Evolutionary conservation across 2,113 vertebrate species (phyloP).

Genomic region (Clupea harengus): DNA sequence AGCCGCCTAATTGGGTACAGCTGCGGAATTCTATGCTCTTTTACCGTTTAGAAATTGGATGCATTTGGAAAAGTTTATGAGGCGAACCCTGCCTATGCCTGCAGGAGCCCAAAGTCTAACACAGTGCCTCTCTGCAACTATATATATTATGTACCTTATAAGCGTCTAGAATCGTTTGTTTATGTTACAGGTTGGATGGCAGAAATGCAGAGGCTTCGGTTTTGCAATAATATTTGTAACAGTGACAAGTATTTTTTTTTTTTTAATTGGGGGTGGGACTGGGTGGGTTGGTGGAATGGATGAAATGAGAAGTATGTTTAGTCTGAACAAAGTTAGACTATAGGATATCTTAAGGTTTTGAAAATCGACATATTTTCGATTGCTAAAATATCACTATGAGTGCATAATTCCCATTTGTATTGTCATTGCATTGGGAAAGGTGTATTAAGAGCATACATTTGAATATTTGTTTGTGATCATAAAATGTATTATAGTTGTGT

Average conservation of each 20-base stretch:
- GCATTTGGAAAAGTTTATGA: conserved; percentile 74
- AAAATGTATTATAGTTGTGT: no score
- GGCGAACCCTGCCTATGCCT: conserved; percentile 59
- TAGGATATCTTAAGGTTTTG: not conserved
- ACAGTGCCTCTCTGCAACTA: conserved; percentile 41
- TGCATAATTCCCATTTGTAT: not conserved
- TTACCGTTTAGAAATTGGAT: conserved; percentile 70
- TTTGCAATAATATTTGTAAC: conserved; percentile 9
- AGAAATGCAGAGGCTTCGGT: not conserved
- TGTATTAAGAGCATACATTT: not conserved
- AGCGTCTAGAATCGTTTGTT: conserved; percentile 48
- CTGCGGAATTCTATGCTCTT: conserved; percentile 68
- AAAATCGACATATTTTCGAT: not conserved
- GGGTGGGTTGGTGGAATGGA: not conserved
- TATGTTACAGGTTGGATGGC: conserved; percentile 18
- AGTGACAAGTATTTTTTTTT: not conserved
- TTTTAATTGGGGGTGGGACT: not conserved
- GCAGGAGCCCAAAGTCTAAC: conserved; percentile 49
- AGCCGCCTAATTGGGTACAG: conserved; percentile 75
- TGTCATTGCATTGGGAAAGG: not conserved
- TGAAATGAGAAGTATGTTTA: not conserved
- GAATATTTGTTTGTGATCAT: not conserved
- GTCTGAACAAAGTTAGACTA: not conserved
- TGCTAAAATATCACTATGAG: not conserved
- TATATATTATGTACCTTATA: conserved; percentile 54